These are phyloP conservation scores for Zelleria hepariella DNA, from an alignment of 2,888 invertebrate species.

Conservation along the genomic window DNA sequence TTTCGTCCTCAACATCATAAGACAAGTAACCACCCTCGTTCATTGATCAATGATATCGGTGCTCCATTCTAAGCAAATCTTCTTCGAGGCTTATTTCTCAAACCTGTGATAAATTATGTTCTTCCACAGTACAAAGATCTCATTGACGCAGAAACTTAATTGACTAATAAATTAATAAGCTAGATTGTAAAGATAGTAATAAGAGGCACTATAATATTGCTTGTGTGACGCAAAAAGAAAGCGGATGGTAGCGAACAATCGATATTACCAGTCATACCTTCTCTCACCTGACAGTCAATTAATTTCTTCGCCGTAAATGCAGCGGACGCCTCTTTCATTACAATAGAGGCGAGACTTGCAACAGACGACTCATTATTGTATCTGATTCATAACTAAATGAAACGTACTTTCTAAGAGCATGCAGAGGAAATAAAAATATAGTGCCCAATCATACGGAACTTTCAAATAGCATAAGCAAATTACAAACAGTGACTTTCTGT, in stretches of 20 bases:
- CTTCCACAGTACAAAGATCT: not conserved
- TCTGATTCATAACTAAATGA: constrained; percentile 9
- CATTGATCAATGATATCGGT: not conserved
- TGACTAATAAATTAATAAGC: not conserved
- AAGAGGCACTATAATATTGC: not conserved
- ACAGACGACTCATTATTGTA: constrained; percentile 34
- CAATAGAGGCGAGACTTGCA: constrained; percentile 4
- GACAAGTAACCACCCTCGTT: constrained; percentile 8
- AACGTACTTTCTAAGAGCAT: constrained; percentile 8
- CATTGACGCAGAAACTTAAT: not conserved
- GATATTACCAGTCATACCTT: constrained; percentile 23
- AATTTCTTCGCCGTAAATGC: constrained; percentile 25
- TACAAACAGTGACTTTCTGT: not conserved
- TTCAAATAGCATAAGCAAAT: not conserved
- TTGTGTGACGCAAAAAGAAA: constrained; percentile 30
- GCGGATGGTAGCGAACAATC: constrained; percentile 24
- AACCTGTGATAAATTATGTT: too few species aligned
- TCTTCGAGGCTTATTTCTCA: too few species aligned
- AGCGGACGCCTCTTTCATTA: not conserved
- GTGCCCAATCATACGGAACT: not conserved
- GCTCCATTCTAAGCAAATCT: too few species aligned
- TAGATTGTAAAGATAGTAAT: not conserved
- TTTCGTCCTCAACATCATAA: constrained; percentile 19
- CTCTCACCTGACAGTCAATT: constrained; percentile 32
- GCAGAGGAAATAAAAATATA: not conserved